phyloP scores from a whole-genome alignment of 2,888 invertebrate species.

The Rambutsinella grinnellia region DNA sequence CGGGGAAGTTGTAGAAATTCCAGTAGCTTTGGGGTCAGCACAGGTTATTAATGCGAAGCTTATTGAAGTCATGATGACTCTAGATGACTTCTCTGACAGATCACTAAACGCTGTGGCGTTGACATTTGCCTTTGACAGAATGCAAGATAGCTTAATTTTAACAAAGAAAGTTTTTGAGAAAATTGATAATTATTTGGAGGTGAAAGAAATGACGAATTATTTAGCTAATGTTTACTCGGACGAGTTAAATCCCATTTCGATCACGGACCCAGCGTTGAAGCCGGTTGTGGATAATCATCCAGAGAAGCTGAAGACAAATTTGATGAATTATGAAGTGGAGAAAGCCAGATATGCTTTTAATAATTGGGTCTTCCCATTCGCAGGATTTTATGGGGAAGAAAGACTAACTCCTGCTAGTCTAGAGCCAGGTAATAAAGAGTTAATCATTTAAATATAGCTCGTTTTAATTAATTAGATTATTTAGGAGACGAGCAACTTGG shows the following conservation, averaged over 20 bases:
- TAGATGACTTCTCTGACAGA: too few species aligned
- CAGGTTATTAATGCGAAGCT: too few species aligned
- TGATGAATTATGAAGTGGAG: not conserved
- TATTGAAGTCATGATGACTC: too few species aligned
- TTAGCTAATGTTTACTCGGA: not conserved
- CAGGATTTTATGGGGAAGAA: constrained; percentile 3
- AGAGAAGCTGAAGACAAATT: not conserved
- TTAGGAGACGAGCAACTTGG: not conserved
- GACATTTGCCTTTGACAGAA: too few species aligned
- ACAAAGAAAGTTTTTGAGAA: too few species aligned
- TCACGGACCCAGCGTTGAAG: not conserved
- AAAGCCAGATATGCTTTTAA: constrained; percentile 7
- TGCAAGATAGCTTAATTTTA: too few species aligned
- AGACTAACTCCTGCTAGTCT: not conserved
- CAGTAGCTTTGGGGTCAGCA: too few species aligned
- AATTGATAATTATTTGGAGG: not conserved
- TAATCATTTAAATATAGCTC: not conserved
- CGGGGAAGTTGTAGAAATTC: too few species aligned
- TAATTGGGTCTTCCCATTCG: constrained; percentile 40
- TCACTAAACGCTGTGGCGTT: too few species aligned
- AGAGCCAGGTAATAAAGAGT: not conserved
- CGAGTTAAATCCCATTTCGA: not conserved
- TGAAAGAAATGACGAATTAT: not conserved
- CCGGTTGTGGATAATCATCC: too few species aligned
- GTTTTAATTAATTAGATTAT: not conserved